Base-by-base conservation (phyloP, 2,888 invertebrate species). In the Meiosimyza platycephala region DNA sequence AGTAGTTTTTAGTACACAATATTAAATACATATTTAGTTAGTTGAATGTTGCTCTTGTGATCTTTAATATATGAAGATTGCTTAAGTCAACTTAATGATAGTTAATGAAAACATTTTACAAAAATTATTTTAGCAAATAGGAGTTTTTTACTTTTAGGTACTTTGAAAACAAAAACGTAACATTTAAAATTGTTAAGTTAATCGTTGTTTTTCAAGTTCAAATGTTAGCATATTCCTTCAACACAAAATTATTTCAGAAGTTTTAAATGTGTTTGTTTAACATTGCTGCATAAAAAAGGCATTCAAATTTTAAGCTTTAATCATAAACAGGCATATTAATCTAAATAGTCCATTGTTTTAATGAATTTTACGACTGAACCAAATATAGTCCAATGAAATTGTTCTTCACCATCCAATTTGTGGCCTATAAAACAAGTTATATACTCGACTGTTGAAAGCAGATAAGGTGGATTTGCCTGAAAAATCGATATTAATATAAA, bases 321-420 rank as follows among this genome's bases (percentile, higher is more conserved):
- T 40, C 40, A 9, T 6, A 40, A 9, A 40, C 40, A 40, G 40
- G 9, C 6, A 51, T 59, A n/a, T 74, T 78, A 77, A 64, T 79
- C 79, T 55, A 81, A 79, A 55, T 87, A 87, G 77, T 87, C 87
- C 97, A 98, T 97, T 72, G 96, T 98, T 90, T 99, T 99, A 84
- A 99, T 98, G 89, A 96, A 98, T 88, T 98, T 97, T 70, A 98
- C 95, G 64, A 97, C 97, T 0, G 98, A 94, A 83, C 95, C 95
- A 89, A 99, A 98, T 88, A 98, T 97, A 71, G 97, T 98, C 99
- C 98, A 99, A 94, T 97, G 98, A 88, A 99, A 99, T 81, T 94
- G 93, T 82, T 97, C 95, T 87, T 97, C 97, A 66, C 98, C 98
- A 76, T 90, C 90, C 74, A 98, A 90, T 76, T 93, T 91, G 78